These are phyloP conservation scores for Heliconius nattereri DNA, from an alignment of 1,140 invertebrate genomes.

Conservation along the genomic window DNA sequence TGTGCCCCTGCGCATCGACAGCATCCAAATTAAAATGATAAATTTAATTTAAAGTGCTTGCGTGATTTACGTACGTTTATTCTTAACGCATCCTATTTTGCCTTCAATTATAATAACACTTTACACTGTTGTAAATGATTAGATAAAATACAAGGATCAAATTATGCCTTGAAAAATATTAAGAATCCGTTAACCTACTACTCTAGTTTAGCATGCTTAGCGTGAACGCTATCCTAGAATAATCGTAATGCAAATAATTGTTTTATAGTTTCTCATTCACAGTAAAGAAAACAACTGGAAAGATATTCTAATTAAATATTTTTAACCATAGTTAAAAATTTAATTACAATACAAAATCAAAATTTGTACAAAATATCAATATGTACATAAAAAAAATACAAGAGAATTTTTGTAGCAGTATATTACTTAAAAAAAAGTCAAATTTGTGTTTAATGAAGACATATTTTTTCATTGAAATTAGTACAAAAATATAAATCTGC, in stretches of 20 bases:
- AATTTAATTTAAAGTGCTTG: too few species aligned
- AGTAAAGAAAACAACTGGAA: background rate
- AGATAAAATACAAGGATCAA: background rate
- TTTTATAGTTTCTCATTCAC: background rate
- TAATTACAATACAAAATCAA: too few species aligned
- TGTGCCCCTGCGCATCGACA: too few species aligned
- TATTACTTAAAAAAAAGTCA: too few species aligned
- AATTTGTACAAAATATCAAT: too few species aligned
- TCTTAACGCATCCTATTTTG: background rate
- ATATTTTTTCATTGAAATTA: too few species aligned
- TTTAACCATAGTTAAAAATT: background rate
- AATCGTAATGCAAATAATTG: background rate
- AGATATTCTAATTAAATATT: background rate
- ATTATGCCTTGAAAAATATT: background rate
- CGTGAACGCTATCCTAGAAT: background rate
- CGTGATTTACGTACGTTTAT: too few species aligned
- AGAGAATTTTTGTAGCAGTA: too few species aligned
- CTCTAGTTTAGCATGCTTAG: background rate
- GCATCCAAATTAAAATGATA: too few species aligned
- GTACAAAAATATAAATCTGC: too few species aligned
- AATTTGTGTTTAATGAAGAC: too few species aligned
- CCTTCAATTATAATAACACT: background rate
- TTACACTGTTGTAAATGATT: background rate
- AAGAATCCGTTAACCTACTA: slow-evolving; percentile 4
- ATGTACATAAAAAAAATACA: too few species aligned